Evolutionary conservation across 2,888 invertebrate species (phyloP).

Genomic region (Tanytarsus gracilentus): DNA sequence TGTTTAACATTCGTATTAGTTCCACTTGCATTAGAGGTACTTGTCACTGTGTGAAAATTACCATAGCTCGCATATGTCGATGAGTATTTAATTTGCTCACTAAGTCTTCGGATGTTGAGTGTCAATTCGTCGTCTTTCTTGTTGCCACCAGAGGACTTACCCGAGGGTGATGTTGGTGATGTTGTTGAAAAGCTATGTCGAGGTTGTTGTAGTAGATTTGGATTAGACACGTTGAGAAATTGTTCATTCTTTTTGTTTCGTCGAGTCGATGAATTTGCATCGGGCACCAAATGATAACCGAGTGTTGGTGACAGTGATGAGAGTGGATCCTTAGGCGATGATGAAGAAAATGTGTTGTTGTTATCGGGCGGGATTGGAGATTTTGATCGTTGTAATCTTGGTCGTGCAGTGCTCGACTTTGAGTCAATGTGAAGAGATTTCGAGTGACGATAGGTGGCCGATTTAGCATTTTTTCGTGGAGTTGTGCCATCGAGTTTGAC

Average conservation of each 20-base stretch:
- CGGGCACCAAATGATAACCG: neutral
- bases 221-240: slow-evolving; percentile 35
- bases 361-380: slow-evolving; percentile 31
- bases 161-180: slow-evolving; percentile 13
- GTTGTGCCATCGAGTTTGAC: neutral
- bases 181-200: slow-evolving; percentile 40
- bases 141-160: neutral
- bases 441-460: too few species aligned
- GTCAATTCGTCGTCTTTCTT: slow-evolving; percentile 38
- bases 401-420: slow-evolving; percentile 31
- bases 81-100: slow-evolving; percentile 37
- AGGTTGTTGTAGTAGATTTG: slow-evolving; percentile 37
- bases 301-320: slow-evolving; percentile 21
- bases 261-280: neutral
- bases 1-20: slow-evolving; percentile 2
- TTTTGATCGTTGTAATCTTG: slow-evolving; percentile 35
- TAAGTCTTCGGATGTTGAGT: slow-evolving; percentile 40
- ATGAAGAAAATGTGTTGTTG: neutral
- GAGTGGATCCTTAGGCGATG: slow-evolving; percentile 7
- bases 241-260: neutral
- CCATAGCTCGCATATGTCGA: slow-evolving; percentile 21
- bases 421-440: slow-evolving; percentile 14
- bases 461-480: neutral
- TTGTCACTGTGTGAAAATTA: slow-evolving; percentile 8
- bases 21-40: neutral